A percentile compares a stretch with the other conserved stretches of the same genome.
Evolutionary conservation across 2,113 vertebrate species (phyloP).

Genomic region (Pangasianodon gigas): DNA sequence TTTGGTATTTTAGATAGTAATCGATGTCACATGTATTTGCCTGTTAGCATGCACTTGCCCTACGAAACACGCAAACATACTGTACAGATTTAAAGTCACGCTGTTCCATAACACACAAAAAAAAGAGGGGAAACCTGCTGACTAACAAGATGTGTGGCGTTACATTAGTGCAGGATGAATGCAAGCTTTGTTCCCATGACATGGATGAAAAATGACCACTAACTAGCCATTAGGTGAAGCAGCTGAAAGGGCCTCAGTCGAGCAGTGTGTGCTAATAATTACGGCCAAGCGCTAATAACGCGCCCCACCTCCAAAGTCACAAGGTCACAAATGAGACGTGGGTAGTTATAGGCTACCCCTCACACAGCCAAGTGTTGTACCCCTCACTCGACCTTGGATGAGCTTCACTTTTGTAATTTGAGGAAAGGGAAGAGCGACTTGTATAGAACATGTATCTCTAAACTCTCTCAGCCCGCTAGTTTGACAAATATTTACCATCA

Average conservation of each 20-base stretch:
- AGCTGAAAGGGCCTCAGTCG: constrained; percentile 64
- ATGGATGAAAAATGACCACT: constrained; percentile 74
- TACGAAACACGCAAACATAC: background rate
- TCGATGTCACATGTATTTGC: background rate
- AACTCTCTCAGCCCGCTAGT: background rate
- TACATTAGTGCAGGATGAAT: constrained; percentile 74
- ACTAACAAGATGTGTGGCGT: constrained; percentile 68
- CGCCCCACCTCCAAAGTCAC: constrained; percentile 70
- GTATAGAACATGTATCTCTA: background rate
- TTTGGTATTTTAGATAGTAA: background rate
- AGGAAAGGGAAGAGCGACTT: background rate
- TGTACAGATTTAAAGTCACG: constrained; percentile 6
- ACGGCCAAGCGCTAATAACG: constrained; percentile 65
- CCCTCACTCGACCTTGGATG: background rate
- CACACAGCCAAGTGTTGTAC: constrained; percentile 20
- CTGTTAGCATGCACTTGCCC: background rate
- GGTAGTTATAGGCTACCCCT: constrained; percentile 12
- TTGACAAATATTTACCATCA: constrained; percentile 18
- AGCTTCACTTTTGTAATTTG: background rate
- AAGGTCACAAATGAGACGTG: constrained; percentile 63
- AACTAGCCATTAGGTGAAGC: constrained; percentile 70
- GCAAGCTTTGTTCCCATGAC: constrained; percentile 76
- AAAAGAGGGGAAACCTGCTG: constrained; percentile 57
- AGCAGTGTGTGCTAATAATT: constrained; percentile 69
- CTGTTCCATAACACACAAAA: constrained; percentile 49